A percentile compares a stretch with the other conserved stretches of the same genome.
Conservation (phyloP, 1,140 invertebrate genomes). For the Drosophila pruinosa region DNA sequence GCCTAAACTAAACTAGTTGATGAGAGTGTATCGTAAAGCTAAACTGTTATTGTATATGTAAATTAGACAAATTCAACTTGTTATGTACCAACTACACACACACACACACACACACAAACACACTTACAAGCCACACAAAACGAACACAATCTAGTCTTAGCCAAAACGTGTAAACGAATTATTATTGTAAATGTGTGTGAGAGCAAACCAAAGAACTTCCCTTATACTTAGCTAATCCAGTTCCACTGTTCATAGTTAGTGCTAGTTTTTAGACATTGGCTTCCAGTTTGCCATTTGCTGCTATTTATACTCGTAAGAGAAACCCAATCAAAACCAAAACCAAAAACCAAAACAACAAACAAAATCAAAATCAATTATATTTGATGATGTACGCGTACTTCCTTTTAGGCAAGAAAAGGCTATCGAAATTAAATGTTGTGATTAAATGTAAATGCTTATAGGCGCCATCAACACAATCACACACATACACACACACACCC, state of each 20-base stretch:
- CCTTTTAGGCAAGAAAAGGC: conserved; percentile 24
- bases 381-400: conserved; percentile 11
- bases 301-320: conserved; percentile 15
- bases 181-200: conserved; percentile 48
- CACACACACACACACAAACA: conserved; percentile 39
- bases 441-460: conserved; percentile 72
- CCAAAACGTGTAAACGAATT: conserved; percentile 43
- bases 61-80: conserved; percentile 75
- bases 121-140: too few species aligned
- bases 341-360: too few species aligned
- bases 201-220: conserved; percentile 57
- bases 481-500: conserved; percentile 21
- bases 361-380: conserved; percentile 14
- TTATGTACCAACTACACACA: conserved; percentile 53
- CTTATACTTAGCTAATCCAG: conserved; percentile 8
- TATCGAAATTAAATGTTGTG: conserved; percentile 74
- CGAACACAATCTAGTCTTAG: conserved; percentile 47
- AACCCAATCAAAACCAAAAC: conserved; percentile 20
- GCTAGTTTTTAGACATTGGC: conserved; percentile 38
- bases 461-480: conserved; percentile 49
- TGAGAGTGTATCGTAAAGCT: conserved; percentile 41
- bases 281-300: conserved; percentile 38
- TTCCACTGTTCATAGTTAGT: conserved; percentile 44
- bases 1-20: conserved; percentile 45
- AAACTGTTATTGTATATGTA: conserved; percentile 73